Evolutionary conservation across 1,140 invertebrate species (phyloP).

Genomic region (Dreissena rostriformis): DNA sequence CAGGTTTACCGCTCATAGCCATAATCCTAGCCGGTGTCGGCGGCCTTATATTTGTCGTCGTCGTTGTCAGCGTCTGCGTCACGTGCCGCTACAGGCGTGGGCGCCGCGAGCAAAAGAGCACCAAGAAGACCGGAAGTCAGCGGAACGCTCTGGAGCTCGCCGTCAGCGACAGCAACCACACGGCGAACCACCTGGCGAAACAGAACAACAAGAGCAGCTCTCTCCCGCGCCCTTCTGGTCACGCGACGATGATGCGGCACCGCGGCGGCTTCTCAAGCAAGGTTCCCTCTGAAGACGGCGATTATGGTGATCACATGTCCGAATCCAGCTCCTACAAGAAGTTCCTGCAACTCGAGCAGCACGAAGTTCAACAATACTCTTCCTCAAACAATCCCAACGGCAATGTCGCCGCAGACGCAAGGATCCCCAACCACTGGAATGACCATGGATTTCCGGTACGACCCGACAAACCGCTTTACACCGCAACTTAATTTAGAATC

Average conservation of each 20-base stretch:
- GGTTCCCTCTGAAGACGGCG: slow-evolving; percentile 45
- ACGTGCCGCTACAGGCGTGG: slow-evolving; percentile 57
- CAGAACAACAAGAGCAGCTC: slow-evolving; percentile 42
- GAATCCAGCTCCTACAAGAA: slow-evolving; percentile 65
- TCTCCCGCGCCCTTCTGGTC: slow-evolving; percentile 30
- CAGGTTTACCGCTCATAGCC: slow-evolving; percentile 55
- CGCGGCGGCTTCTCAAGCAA: slow-evolving; percentile 47
- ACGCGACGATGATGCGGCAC: slow-evolving; percentile 59
- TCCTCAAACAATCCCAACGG: slow-evolving; percentile 45
- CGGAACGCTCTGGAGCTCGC: slow-evolving; percentile 52
- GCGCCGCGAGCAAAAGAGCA: slow-evolving; percentile 25
- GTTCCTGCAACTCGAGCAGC: slow-evolving; percentile 63
- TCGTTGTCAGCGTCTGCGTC: slow-evolving; percentile 63
- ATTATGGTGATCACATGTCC: slow-evolving; percentile 54
- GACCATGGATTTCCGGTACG: slow-evolving; percentile 56
- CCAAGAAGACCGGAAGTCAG: slow-evolving; percentile 14
- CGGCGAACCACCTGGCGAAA: slow-evolving; percentile 38
- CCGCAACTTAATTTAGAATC: slow-evolving; percentile 56
- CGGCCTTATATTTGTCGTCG: slow-evolving; percentile 61
- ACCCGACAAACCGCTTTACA: slow-evolving; percentile 35
- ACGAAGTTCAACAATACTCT: slow-evolving; percentile 26
- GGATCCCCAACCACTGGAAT: background rate
- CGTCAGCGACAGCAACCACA: slow-evolving; percentile 52
- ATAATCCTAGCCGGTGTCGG: slow-evolving; percentile 65
- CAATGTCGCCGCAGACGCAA: background rate